Conservation (phyloP, 2,797 vertebrate genomes). For the Pantherophis vulpinus region DNA sequence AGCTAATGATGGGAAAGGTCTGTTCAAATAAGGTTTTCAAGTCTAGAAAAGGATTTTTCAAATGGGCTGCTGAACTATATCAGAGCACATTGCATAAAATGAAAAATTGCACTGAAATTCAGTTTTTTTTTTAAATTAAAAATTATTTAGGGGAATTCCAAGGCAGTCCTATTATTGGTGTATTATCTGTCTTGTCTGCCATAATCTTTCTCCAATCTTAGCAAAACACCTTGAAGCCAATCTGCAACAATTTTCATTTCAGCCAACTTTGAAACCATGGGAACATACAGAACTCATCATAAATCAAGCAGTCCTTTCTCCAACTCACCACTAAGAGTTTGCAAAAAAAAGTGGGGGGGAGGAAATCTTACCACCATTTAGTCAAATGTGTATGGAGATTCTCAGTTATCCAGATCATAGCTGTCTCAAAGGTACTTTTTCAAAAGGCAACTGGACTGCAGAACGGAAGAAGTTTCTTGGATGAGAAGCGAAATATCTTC, state of each 20-base stretch:
- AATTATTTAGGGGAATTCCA: neutral
- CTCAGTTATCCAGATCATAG: neutral
- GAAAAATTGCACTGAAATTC: neutral
- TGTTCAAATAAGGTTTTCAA: slow-evolving; percentile 26
- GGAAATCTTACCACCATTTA: neutral
- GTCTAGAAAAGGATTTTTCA: neutral
- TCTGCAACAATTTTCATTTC: neutral
- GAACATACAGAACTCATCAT: neutral
- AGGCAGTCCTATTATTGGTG: neutral
- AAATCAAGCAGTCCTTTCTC: neutral
- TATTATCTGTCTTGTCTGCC: neutral
- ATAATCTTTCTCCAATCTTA: neutral
- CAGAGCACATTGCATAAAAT: neutral
- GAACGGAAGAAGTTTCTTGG: neutral
- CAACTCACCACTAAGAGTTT: neutral
- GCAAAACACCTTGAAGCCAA: neutral
- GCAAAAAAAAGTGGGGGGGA: neutral
- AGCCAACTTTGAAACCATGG: neutral
- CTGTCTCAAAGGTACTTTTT: neutral
- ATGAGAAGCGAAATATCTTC: neutral
- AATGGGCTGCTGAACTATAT: neutral
- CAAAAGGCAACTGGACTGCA: neutral
- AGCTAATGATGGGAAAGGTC: slow-evolving; percentile 18
- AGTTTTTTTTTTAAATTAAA: neutral
- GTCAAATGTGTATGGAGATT: neutral